Evolutionary conservation across 2,113 vertebrate species (phyloP).

Genomic region (Oreocharis arfaki): DNA sequence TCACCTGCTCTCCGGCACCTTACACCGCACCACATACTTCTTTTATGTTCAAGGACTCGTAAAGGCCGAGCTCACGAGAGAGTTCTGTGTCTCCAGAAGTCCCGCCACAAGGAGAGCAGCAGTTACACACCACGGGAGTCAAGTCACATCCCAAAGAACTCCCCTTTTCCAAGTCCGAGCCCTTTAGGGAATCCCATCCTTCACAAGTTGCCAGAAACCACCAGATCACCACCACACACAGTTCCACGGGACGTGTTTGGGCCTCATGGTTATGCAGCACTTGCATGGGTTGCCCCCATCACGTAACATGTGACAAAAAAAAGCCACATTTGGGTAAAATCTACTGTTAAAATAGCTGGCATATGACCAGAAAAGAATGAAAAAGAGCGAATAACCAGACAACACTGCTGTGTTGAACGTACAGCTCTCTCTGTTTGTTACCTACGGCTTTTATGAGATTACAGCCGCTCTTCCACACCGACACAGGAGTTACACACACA

Average conservation of each 20-base stretch:
- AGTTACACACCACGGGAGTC: too few relatives aligned
- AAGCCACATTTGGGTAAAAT: not conserved
- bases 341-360: not conserved
- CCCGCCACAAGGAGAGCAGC: not conserved
- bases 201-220: not conserved
- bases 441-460: not conserved
- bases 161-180: not conserved
- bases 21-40: fast-evolving
- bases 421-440: not conserved
- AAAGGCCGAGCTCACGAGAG: not conserved
- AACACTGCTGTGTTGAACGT: not conserved
- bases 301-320: not conserved
- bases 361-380: not conserved
- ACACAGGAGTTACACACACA: not conserved
- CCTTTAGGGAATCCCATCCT: not conserved
- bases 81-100: not conserved
- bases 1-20: not conserved
- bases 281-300: not conserved
- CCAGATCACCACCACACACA: not conserved
- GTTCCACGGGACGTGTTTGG: not conserved
- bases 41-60: not conserved
- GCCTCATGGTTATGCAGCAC: not conserved
- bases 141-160: not conserved
- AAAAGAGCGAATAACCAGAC: not conserved
- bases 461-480: not conserved